Conservation (phyloP, 2,797 vertebrate species). For the Sparus aurata region DNA sequence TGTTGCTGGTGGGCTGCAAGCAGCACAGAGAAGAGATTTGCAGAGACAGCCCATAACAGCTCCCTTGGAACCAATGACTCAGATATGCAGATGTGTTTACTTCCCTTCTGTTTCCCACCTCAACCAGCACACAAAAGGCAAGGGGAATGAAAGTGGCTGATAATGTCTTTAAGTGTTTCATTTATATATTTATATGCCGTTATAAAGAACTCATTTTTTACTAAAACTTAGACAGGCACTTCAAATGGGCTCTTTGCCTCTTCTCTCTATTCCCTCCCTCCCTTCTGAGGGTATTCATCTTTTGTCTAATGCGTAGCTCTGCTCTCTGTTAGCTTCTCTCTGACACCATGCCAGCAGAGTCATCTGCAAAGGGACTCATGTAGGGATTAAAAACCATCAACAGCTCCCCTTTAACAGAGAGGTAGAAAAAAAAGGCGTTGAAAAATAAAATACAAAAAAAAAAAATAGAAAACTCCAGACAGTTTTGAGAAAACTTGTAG, state of each 20-base stretch:
- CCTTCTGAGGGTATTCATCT: constrained; percentile 81
- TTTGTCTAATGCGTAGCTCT: constrained; percentile 81
- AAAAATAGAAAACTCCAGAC: constrained; percentile 73
- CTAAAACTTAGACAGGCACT: constrained; percentile 84
- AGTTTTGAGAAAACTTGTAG: constrained; percentile 83
- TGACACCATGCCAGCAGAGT: constrained; percentile 83
- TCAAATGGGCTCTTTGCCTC: constrained; percentile 80
- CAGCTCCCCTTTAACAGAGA: constrained; percentile 75
- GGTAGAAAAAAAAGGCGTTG: constrained; percentile 44
- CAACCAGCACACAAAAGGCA: constrained; percentile 76
- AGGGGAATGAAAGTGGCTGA: constrained; percentile 78
- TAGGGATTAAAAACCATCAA: constrained; percentile 85
- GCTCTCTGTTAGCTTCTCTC: constrained; percentile 83
- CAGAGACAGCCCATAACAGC: constrained; percentile 83
- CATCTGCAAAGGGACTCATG: constrained; percentile 83
- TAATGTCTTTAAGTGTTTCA: constrained; percentile 86
- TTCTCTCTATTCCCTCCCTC: constrained; percentile 77
- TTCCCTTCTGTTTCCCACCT: constrained; percentile 82
- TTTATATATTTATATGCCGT: constrained; percentile 83
- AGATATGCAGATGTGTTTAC: constrained; percentile 87
- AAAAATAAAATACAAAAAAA: constrained; percentile 59
- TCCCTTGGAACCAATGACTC: constrained; percentile 86
- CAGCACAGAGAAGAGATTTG: constrained; percentile 77
- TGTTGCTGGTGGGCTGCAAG: constrained; percentile 73
- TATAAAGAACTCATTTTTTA: constrained; percentile 77